Evolutionary conservation across 2,888 invertebrate genomes (phyloP).

Genomic region (Idaea biselata): DNA sequence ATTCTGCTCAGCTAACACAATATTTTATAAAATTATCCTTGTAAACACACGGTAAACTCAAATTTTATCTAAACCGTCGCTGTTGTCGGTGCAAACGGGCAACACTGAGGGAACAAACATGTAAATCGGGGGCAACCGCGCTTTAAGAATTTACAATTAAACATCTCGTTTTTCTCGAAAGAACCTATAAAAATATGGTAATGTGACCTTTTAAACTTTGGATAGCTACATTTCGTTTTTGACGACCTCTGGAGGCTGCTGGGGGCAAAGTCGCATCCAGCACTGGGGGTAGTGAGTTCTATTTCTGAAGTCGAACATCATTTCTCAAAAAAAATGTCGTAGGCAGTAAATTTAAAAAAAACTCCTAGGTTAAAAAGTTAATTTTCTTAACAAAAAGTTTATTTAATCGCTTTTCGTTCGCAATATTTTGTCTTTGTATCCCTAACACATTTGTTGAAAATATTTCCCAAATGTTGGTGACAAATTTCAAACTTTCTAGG

Average conservation of each 20-base stretch:
- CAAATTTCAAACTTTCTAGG: background rate
- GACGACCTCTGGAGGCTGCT: background rate
- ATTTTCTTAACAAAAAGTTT: background rate
- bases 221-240: constrained; percentile 12
- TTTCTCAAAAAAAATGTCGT: too few relatives aligned
- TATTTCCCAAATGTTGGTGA: background rate
- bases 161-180: constrained; percentile 8
- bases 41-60: background rate
- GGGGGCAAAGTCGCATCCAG: background rate
- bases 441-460: background rate
- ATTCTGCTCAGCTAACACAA: background rate
- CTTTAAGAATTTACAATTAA: constrained; percentile 23
- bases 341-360: too few relatives aligned
- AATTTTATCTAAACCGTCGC: background rate
- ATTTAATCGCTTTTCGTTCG: background rate
- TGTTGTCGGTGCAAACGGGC: constrained; percentile 9
- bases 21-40: background rate
- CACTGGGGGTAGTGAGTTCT: background rate
- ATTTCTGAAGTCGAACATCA: background rate
- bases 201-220: constrained; percentile 22
- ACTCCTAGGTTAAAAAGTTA: too few relatives aligned
- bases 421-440: background rate
- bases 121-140: constrained; percentile 23
- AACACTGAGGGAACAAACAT: constrained; percentile 18
- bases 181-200: constrained; percentile 27